These are phyloP conservation scores for Myoxocephalus aenaeus DNA, from an alignment of 2,797 vertebrate genomes.

Conservation along the genomic window DNA sequence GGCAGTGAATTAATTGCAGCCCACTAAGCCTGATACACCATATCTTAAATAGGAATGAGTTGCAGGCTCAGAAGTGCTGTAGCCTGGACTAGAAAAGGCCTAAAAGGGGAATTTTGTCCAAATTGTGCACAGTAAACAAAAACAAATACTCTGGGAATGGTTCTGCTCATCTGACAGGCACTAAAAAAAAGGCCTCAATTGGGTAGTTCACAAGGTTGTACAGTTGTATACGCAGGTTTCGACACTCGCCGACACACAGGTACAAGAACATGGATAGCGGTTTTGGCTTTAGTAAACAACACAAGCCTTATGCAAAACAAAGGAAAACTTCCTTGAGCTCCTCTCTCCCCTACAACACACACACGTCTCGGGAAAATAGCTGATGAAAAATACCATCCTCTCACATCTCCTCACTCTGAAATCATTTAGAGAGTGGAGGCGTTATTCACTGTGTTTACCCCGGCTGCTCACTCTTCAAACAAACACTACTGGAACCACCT, in stretches of 20 bases:
- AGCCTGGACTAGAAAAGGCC: constrained; percentile 41
- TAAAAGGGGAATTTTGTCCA: constrained; percentile 56
- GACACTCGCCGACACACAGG: constrained; percentile 39
- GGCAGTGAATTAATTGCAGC: constrained; percentile 86
- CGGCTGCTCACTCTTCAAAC: constrained; percentile 70
- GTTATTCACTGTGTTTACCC: constrained; percentile 76
- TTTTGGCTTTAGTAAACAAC: constrained; percentile 49
- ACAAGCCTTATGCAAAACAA: constrained; percentile 24
- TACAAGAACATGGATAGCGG: constrained; percentile 20
- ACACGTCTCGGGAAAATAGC: constrained; percentile 51
- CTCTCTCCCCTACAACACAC: constrained; percentile 32
- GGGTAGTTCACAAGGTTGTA: constrained; percentile 42
- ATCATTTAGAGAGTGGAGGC: constrained; percentile 76
- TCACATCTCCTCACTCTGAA: constrained; percentile 66
- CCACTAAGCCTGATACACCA: constrained; percentile 81
- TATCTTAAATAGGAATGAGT: constrained; percentile 77
- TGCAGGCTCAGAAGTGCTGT: constrained; percentile 57
- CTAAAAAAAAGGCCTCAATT: constrained; percentile 29
- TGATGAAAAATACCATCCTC: constrained; percentile 66
- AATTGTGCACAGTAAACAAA: constrained; percentile 57
- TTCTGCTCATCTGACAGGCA: constrained; percentile 27
- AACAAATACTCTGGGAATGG: constrained; percentile 58
- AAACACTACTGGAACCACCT: constrained; percentile 75
- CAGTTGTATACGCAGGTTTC: constrained; percentile 29
- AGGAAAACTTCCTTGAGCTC: constrained; percentile 51